Percentiles rank a stretch among this genome's conserved stretches.
phyloP scores from a whole-genome alignment of 2,797 vertebrate genomes.

The Pseudomugil gertrudae region DNA sequence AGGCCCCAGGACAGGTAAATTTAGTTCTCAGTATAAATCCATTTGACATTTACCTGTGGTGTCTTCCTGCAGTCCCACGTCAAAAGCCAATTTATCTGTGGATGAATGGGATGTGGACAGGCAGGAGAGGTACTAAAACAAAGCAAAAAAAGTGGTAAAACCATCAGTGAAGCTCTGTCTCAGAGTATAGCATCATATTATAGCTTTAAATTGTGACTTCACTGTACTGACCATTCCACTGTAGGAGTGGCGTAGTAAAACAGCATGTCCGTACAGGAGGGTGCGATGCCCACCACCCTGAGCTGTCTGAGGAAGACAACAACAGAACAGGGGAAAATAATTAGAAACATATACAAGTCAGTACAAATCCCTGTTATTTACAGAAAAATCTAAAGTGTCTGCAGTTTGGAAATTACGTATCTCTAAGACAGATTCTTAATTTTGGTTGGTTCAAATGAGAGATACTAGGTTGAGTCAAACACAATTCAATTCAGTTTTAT shows the following conservation, averaged over 20 bases:
- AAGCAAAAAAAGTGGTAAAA: conserved; percentile 11
- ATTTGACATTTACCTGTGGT: conserved; percentile 85
- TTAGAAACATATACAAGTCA: neutral
- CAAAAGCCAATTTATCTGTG: conserved; percentile 95
- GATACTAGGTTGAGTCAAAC: no score
- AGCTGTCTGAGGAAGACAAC: conserved; percentile 80
- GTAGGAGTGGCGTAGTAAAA: conserved; percentile 92
- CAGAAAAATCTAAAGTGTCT: no score
- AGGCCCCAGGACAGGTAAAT: neutral
- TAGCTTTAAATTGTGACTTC: no score
- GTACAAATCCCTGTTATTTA: no score
- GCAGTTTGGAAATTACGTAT: no score
- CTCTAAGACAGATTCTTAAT: no score
- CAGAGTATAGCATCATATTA: no score
- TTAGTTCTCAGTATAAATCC: neutral
- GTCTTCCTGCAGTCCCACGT: conserved; percentile 93
- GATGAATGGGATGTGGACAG: conserved; percentile 94
- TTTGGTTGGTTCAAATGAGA: no score
- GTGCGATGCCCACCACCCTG: conserved; percentile 94
- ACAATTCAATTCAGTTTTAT: no score
- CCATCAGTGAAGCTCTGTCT: neutral
- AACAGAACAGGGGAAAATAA: neutral
- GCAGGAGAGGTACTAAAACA: conserved; percentile 90
- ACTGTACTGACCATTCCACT: conserved; percentile 94
- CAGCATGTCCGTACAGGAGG: conserved; percentile 91